Evolutionary conservation across 2,888 invertebrate genomes (phyloP).

Genomic region (Aproaerema taeniolella): DNA sequence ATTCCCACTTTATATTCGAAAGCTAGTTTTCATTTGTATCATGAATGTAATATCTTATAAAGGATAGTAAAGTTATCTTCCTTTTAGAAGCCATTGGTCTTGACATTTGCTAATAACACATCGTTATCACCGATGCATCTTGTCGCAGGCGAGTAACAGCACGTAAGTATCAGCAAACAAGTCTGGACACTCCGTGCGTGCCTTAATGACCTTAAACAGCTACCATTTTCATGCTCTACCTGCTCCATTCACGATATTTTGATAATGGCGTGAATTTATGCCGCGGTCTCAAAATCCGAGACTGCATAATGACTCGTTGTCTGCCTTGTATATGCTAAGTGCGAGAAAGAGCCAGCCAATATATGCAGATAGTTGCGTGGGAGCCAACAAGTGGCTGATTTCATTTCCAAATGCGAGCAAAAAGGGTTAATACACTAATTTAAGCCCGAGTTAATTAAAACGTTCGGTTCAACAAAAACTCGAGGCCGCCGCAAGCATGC

Average conservation of each 20-base stretch:
- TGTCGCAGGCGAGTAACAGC: too few relatives aligned
- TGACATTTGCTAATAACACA: too few relatives aligned
- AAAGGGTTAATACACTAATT: slow-evolving; percentile 30
- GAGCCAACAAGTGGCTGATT: slow-evolving; percentile 70
- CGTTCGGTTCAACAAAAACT: too few relatives aligned
- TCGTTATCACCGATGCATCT: too few relatives aligned
- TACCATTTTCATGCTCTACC: slow-evolving; percentile 51
- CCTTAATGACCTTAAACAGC: slow-evolving; percentile 66
- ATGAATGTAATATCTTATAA: too few relatives aligned
- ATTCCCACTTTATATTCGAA: too few relatives aligned
- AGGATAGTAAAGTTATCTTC: too few relatives aligned
- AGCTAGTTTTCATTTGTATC: too few relatives aligned
- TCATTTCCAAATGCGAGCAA: slow-evolving; percentile 41
- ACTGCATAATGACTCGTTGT: slow-evolving; percentile 68
- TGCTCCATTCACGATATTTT: slow-evolving; percentile 69
- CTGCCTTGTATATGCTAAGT: slow-evolving; percentile 73
- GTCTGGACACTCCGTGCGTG: slow-evolving; percentile 50
- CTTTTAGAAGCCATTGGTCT: too few relatives aligned
- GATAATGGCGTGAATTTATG: slow-evolving; percentile 73
- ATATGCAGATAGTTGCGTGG: slow-evolving; percentile 73
- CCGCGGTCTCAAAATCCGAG: slow-evolving; percentile 64
- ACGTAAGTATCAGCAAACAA: too few relatives aligned
- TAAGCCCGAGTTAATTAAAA: slow-evolving; percentile 14
- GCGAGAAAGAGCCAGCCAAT: slow-evolving; percentile 67
- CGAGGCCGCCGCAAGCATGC: too few relatives aligned